Conservation (phyloP, 2,888 invertebrate genomes). For the Eudasyphora cyanicolor region DNA sequence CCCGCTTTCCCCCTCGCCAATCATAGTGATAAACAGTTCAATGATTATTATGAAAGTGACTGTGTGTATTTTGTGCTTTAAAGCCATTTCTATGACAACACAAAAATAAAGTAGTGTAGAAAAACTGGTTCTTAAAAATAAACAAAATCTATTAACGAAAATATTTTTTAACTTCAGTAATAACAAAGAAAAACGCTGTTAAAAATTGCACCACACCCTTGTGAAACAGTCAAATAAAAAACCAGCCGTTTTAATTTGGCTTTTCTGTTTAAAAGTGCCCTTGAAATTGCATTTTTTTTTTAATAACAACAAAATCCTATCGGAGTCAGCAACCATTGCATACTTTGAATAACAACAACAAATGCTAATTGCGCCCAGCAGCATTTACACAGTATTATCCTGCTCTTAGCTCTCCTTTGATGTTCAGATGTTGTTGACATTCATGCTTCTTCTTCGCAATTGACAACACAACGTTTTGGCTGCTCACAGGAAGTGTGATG, state of each 20-base stretch:
- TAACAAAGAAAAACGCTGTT: not conserved
- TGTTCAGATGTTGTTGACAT: not conserved
- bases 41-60: not conserved
- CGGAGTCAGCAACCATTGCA: not conserved
- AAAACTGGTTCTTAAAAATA: no score
- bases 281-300: slow-evolving; percentile 20
- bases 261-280: not conserved
- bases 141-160: no score
- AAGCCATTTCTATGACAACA: slow-evolving; percentile 22
- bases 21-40: not conserved
- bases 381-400: not conserved
- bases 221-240: not conserved
- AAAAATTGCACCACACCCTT: slow-evolving; percentile 21
- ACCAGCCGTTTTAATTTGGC: not conserved
- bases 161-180: no score
- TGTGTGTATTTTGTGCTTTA: slow-evolving; percentile 17
- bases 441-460: not conserved
- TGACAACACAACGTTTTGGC: no score
- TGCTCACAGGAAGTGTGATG: slow-evolving; percentile 59
- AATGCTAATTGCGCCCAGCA: not conserved
- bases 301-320: not conserved
- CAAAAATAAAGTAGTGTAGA: not conserved
- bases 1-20: not conserved
- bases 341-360: not conserved
- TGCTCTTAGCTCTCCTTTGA: not conserved